phyloP scores from a whole-genome alignment of 2,888 invertebrate genomes.

The Brenthis daphne region DNA sequence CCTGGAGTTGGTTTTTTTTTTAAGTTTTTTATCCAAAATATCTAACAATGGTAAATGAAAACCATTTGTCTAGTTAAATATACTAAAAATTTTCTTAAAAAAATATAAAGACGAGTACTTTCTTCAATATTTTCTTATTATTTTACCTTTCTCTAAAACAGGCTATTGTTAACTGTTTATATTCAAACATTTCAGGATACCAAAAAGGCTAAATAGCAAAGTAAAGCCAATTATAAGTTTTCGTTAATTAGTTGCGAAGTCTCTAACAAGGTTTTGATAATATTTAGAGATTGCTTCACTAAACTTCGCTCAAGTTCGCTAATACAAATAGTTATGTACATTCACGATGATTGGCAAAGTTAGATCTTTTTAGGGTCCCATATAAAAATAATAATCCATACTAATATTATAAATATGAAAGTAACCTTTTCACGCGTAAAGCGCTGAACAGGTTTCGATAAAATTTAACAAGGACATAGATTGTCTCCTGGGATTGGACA shows the following conservation, averaged over 20 bases:
- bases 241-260: conserved; percentile 39
- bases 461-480: too few species aligned
- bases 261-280: conserved; percentile 35
- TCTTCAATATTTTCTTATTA: neutral
- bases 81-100: neutral
- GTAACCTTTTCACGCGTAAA: too few species aligned
- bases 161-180: conserved; percentile 14
- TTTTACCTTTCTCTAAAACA: neutral
- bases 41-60: too few species aligned
- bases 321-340: neutral
- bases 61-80: too few species aligned
- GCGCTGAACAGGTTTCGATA: too few species aligned
- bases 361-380: neutral
- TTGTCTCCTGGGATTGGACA: too few species aligned
- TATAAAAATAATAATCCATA: too few species aligned
- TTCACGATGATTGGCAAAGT: conserved; percentile 17
- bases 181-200: conserved; percentile 24
- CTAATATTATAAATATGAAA: too few species aligned
- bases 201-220: conserved; percentile 34
- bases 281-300: conserved; percentile 27
- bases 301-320: conserved; percentile 15
- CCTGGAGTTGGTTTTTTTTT: too few species aligned
- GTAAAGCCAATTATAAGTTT: conserved; percentile 42
- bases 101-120: neutral
- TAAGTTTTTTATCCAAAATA: too few species aligned